Base-by-base conservation (phyloP, 2,797 vertebrate genomes). In the Sebastes cheni region DNA sequence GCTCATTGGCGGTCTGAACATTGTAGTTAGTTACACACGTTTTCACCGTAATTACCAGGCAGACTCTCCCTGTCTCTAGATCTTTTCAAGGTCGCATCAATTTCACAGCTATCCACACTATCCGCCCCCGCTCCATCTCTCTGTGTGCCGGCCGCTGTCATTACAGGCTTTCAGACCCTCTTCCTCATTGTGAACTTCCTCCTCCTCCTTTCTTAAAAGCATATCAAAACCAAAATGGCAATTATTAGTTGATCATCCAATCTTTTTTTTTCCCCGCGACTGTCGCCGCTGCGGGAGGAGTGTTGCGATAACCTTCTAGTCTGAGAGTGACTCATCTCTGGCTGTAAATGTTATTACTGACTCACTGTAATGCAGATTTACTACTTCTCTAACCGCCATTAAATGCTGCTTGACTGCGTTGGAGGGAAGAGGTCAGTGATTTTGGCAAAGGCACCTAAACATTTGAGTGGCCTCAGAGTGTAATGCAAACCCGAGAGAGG, bases 11-110 rank as follows among this genome's bases (percentile, higher is more conserved):
- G 82, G 86, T 36, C 92, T 82, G 87, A 93, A 94, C 93, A 89
- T 91, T 92, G 90, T 93, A 88, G 93, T 95, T 95, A 95, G 93
- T 94, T 94, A 94, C 93, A 94, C 92, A 82, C 91, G 83, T 95
- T 93, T 93, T 93, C 92, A 91, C 93, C 90, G 78, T 93, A 95
- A 95, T 95, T 93, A 94, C 93, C 87, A 89, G 92, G 89, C 92
- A 86, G 91, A 87, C 90, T 91, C 91, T 92, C 87, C 73, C 83
- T 67, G 90, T 92, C 92, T 90, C 89, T 87, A 87, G 72, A 90
- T 93, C 91, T 93, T 86, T 91, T 93, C 92, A 95, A 95, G 94
- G 94, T 95, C 85, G 83, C 93, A 92, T 92, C 92, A 93, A 93
- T 95, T 94, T 95, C 93, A 93, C 93, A 93, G 93, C 88, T 74